A percentile compares a stretch with the other conserved stretches of the same genome.
Evolutionary conservation across 2,797 vertebrate species (phyloP).

Genomic region (Rhinophrynus dorsalis): DNA sequence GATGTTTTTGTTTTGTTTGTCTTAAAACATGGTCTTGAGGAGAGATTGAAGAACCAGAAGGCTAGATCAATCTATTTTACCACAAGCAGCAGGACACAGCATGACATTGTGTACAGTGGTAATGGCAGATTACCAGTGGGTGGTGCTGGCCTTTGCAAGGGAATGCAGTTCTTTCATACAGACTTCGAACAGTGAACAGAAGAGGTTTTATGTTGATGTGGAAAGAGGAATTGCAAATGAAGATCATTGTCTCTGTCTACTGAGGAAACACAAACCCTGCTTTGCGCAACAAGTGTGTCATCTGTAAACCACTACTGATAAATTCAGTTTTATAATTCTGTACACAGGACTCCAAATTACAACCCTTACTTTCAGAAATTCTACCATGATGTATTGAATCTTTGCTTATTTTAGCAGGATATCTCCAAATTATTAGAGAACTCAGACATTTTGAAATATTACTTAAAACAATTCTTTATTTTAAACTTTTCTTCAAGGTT

Average conservation of each 20-base stretch:
- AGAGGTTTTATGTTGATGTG: conserved; percentile 26
- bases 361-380: not conserved
- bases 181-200: conserved; percentile 1
- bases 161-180: conserved; percentile 31
- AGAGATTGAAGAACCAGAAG: conserved; percentile 10
- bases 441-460: too few relatives aligned
- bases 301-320: conserved; percentile 23
- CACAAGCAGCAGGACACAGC: conserved; percentile 34
- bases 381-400: not conserved
- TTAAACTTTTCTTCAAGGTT: too few relatives aligned
- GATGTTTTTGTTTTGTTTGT: conserved; percentile 29
- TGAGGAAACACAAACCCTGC: conserved; percentile 16
- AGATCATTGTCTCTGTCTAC: conserved; percentile 27
- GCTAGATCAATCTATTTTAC: conserved; percentile 37
- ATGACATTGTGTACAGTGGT: conserved; percentile 40
- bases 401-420: too few relatives aligned
- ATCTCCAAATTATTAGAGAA: too few relatives aligned
- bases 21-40: conserved; percentile 11
- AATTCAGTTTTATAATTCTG: too few relatives aligned
- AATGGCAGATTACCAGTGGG: conserved; percentile 39
- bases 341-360: too few relatives aligned
- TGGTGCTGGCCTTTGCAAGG: conserved; percentile 29
- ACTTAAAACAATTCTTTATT: too few relatives aligned
- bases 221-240: conserved; percentile 37
- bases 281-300: conserved; percentile 20